A percentile compares a stretch with the other conserved stretches of the same genome.
phyloP scores from a whole-genome alignment of 2,888 invertebrate genomes.

The Hymenopus coronatus region DNA sequence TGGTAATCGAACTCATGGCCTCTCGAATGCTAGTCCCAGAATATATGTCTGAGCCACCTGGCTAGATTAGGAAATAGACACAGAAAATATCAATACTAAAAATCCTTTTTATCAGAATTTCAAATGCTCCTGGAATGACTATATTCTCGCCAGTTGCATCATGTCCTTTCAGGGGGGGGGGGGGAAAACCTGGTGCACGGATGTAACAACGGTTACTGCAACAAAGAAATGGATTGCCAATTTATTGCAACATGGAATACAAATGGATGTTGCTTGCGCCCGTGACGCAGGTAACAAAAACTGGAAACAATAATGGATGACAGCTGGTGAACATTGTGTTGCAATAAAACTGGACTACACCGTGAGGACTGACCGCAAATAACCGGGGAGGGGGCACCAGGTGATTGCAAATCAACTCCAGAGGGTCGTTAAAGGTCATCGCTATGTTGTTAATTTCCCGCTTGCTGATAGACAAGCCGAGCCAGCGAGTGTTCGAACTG shows the following conservation, averaged over 20 bases:
- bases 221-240: not conserved
- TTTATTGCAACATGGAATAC: not conserved
- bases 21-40: too few relatives aligned
- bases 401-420: constrained; percentile 25
- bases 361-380: constrained; percentile 13
- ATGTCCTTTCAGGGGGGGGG: too few relatives aligned
- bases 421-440: constrained; percentile 19
- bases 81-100: too few relatives aligned
- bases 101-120: too few relatives aligned
- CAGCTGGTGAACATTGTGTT: not conserved
- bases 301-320: not conserved
- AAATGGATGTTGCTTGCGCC: not conserved
- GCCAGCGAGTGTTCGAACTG: not conserved
- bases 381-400: not conserved
- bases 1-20: too few relatives aligned
- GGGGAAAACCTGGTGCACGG: too few relatives aligned
- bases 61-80: too few relatives aligned
- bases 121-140: too few relatives aligned
- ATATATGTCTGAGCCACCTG: too few relatives aligned
- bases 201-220: not conserved
- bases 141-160: too few relatives aligned
- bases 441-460: constrained; percentile 19
- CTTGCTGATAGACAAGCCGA: not conserved
- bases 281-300: not conserved
- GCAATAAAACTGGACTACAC: constrained; percentile 4